These are phyloP conservation scores for Drosophila ochracea DNA, from an alignment of 2,888 invertebrate genomes.

Conservation along the genomic window DNA sequence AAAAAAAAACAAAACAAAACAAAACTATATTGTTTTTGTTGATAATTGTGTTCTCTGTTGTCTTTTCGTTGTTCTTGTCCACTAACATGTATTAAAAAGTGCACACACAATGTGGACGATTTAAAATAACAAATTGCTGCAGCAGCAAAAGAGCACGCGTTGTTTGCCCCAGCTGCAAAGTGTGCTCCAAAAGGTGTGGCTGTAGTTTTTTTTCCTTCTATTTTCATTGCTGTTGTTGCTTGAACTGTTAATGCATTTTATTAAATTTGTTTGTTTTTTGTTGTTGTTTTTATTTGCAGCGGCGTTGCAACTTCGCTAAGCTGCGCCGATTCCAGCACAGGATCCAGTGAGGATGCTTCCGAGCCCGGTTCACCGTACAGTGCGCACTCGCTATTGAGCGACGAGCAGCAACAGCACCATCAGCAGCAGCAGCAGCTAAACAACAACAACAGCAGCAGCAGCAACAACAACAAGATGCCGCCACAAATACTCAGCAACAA, in stretches of 20 bases:
- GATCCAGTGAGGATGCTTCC: constrained; percentile 92
- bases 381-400: constrained; percentile 85
- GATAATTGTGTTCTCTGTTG: constrained; percentile 32
- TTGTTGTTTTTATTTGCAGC: constrained; percentile 86
- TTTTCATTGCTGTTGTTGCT: neutral
- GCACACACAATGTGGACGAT: constrained; percentile 24
- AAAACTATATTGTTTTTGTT: constrained; percentile 51
- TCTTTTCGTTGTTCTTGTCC: neutral
- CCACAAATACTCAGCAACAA: constrained; percentile 82
- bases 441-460: constrained; percentile 45
- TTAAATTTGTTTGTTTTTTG: constrained; percentile 1
- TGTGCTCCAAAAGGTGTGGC: constrained; percentile 53
- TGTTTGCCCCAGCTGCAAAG: constrained; percentile 15
- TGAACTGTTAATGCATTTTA: constrained; percentile 8
- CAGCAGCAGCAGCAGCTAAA: constrained; percentile 31
- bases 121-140: constrained; percentile 15
- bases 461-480: constrained; percentile 85
- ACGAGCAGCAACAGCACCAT: constrained; percentile 86
- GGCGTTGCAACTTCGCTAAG: constrained; percentile 93
- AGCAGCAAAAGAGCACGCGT: constrained; percentile 18
- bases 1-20: constrained; percentile 51
- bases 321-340: constrained; percentile 88
- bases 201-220: neutral
- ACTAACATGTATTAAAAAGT: constrained; percentile 59
- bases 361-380: constrained; percentile 94